Conservation (phyloP, 2,888 invertebrate species). For the Xanthia icteritia region DNA sequence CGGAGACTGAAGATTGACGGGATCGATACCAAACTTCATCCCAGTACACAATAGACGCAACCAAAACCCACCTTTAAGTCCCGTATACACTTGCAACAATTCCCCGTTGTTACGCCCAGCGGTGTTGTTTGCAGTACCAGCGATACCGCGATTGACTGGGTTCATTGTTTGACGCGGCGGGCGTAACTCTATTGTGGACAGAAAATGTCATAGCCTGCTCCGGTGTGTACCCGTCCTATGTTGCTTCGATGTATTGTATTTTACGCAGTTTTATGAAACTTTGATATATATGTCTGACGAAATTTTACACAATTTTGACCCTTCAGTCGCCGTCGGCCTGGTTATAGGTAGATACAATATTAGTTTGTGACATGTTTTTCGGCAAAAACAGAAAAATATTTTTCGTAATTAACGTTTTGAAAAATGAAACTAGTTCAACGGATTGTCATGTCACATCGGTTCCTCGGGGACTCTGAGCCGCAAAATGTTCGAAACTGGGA, state of each 20-base stretch:
- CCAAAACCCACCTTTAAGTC: slow-evolving; percentile 71
- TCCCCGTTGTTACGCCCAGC: slow-evolving; percentile 65
- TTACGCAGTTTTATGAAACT: slow-evolving; percentile 55
- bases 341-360: slow-evolving; percentile 23
- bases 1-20: slow-evolving; percentile 69
- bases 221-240: slow-evolving; percentile 48
- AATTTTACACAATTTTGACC: slow-evolving; percentile 36
- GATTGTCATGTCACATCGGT: slow-evolving; percentile 46
- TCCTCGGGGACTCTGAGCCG: slow-evolving; percentile 48
- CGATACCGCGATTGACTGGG: slow-evolving; percentile 82
- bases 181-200: slow-evolving; percentile 75
- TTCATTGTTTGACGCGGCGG: slow-evolving; percentile 77
- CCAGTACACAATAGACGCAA: slow-evolving; percentile 66
- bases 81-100: slow-evolving; percentile 72
- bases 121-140: slow-evolving; percentile 75
- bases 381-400: slow-evolving; percentile 18
- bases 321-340: slow-evolving; percentile 1
- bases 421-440: slow-evolving; percentile 53
- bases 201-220: slow-evolving; percentile 73
- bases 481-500: slow-evolving; percentile 42
- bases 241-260: slow-evolving; percentile 56
- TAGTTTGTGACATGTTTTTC: slow-evolving; percentile 20
- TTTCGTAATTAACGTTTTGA: slow-evolving; percentile 45
- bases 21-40: slow-evolving; percentile 70
- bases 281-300: slow-evolving; percentile 17